Base-by-base conservation (phyloP, 2,113 vertebrate species). In the Lagopus muta region DNA sequence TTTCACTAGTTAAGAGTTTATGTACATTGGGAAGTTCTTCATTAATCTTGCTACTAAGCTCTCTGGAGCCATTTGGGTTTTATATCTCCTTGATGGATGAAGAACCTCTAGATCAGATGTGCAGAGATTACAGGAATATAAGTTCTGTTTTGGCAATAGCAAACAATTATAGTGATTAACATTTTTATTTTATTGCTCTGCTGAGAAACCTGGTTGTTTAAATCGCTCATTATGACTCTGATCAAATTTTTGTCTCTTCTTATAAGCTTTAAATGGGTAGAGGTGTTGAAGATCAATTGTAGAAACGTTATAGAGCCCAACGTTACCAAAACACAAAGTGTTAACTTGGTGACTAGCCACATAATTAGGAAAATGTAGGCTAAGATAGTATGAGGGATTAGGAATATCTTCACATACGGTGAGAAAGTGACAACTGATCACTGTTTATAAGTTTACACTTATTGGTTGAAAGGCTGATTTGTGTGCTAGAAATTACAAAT, bases 1-100 rank as follows among this genome's bases (percentile, higher is more conserved):
- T 86, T 93, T 90, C 67, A n/a, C n/a, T 82, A 48, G 48, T 72
- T 81, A 85, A 65, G 78, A 66, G 27, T 91, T 89, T 58, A 38
- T 48, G 43, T 76, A 42, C 48, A 27, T 61, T 17, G 9, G 21
- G 18, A 62, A 69, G 18, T 52, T 54, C 34, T 82, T 93, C 8
- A 88, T 81, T 77, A 71, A 77, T 77, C 78, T 86, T 74, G 24
- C 82, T 36, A 70, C 34, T 74, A 50, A 69, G 38, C 38, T 52
- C n/a, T 77, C 45, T 57, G 60, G 64, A 91, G 19, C 34, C 40
- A 62, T 61, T 77, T 43, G 34, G 28, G 25, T 62, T 85, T 86
- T 77, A 19, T 77, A 47, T 47, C 64, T 91, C 52, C 43, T 67
- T 55, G 57, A 32, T 55, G 90, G 78, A 60, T 42, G 43, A 70